Evolutionary conservation across 2,888 invertebrate species (phyloP).

Genomic region (Plusia festucae): DNA sequence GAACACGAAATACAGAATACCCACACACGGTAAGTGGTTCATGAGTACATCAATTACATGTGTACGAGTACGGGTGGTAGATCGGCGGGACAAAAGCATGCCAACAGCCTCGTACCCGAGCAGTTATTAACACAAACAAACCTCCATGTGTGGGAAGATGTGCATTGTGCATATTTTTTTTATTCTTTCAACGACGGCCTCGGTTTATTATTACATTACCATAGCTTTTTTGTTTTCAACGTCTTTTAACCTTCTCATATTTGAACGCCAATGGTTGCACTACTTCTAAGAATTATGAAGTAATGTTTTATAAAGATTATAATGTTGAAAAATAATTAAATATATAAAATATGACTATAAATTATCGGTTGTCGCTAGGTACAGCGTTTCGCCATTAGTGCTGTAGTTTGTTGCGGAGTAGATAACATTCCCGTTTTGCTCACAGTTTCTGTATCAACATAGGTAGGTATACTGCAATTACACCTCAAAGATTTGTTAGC

Average conservation of each 20-base stretch:
- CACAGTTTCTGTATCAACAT: constrained; percentile 67
- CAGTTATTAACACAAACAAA: constrained; percentile 66
- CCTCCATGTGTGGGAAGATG: constrained; percentile 66
- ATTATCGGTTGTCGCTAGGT: constrained; percentile 68
- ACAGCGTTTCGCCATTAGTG: constrained; percentile 82
- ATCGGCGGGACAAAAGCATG: constrained; percentile 71
- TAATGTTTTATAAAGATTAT: too few species aligned
- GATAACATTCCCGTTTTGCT: constrained; percentile 77
- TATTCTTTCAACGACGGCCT: constrained; percentile 54
- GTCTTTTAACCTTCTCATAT: constrained; percentile 34
- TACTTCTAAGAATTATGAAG: neutral
- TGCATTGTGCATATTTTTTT: constrained; percentile 65
- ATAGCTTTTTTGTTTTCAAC: constrained; percentile 46
- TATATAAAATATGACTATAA: constrained; percentile 70
- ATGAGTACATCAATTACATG: constrained; percentile 70
- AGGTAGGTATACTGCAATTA: constrained; percentile 80
- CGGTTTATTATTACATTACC: constrained; percentile 57
- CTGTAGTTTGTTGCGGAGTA: constrained; percentile 76
- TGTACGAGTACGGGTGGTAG: constrained; percentile 55
- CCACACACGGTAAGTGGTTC: constrained; percentile 67
- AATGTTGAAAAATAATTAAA: constrained; percentile 48
- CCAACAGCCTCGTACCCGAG: constrained; percentile 54
- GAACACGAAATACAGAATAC: constrained; percentile 36
- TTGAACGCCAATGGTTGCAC: constrained; percentile 18
- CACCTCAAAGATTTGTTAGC: constrained; percentile 81